These are phyloP conservation scores for Amphipyra berbera DNA, from an alignment of 2,888 invertebrate genomes.

Conservation along the genomic window DNA sequence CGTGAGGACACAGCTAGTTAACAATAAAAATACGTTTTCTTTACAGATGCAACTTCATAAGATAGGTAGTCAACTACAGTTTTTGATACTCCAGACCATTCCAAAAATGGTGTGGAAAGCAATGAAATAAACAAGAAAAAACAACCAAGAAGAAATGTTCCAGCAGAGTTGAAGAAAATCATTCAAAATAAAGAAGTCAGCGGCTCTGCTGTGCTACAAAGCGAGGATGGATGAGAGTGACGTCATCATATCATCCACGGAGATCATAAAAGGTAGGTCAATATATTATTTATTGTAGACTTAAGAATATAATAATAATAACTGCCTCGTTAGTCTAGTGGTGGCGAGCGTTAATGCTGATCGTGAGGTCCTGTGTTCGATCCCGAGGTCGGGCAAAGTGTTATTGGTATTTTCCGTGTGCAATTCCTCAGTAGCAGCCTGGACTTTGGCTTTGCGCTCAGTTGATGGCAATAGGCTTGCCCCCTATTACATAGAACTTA, in stretches of 20 bases:
- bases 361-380: too few species aligned
- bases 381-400: too few species aligned
- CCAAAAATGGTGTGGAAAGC: slow-evolving; percentile 23
- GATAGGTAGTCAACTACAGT: neutral
- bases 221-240: slow-evolving; percentile 88
- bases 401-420: too few species aligned
- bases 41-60: slow-evolving; percentile 33
- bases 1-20: too few species aligned
- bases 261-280: slow-evolving; percentile 91
- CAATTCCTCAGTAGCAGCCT: too few species aligned
- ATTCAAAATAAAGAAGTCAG: slow-evolving; percentile 82
- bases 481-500: too few species aligned
- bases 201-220: slow-evolving; percentile 82
- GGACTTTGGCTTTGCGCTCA: too few species aligned
- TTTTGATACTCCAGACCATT: neutral
- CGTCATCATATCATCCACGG: slow-evolving; percentile 91
- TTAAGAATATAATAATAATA: neutral
- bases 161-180: slow-evolving; percentile 48
- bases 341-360: too few species aligned
- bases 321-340: too few species aligned
- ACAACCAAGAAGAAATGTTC: slow-evolving; percentile 36
- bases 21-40: neutral
- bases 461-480: too few species aligned
- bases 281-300: neutral
- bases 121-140: slow-evolving; percentile 13